phyloP scores from a whole-genome alignment of 2,888 invertebrate species.

The Drosophila suboccidentalis region DNA sequence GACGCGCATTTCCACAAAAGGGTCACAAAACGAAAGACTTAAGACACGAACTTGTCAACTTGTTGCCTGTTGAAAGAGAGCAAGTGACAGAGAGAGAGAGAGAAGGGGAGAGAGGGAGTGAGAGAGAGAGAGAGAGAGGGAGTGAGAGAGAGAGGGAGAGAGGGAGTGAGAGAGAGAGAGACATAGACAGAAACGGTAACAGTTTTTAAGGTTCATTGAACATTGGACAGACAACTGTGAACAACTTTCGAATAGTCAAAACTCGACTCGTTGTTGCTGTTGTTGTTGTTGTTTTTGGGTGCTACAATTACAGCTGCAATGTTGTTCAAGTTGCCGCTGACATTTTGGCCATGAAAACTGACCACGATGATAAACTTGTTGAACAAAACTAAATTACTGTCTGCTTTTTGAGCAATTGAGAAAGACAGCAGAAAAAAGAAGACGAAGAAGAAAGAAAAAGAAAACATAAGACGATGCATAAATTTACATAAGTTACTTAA shows the following conservation, averaged over 20 bases:
- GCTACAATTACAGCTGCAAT: conserved; percentile 61
- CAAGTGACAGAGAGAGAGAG: conserved; percentile 5
- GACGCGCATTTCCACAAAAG: conserved; percentile 40
- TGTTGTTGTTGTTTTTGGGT: conserved; percentile 31
- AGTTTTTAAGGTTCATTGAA: conserved; percentile 73
- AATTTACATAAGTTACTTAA: conserved; percentile 46
- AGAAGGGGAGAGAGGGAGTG: conserved; percentile 16
- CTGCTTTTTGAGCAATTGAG: conserved; percentile 6
- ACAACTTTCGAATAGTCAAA: conserved; percentile 67
- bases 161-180: conserved; percentile 13
- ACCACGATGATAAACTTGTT: conserved; percentile 45
- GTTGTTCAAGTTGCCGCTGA: conserved; percentile 33
- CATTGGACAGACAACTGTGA: conserved; percentile 57
- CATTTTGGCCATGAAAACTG: conserved; percentile 64
- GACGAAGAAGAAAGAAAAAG: not conserved
- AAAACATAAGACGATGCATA: conserved; percentile 37
- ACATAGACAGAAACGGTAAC: conserved; percentile 52
- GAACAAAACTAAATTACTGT: conserved; percentile 28
- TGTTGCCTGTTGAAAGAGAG: conserved; percentile 8
- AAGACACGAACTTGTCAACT: conserved; percentile 58
- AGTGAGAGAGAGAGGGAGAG: not conserved
- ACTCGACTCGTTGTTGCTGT: conserved; percentile 21
- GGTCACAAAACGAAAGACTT: conserved; percentile 58
- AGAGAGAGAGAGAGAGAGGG: conserved; percentile 8
- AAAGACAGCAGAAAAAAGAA: conserved; percentile 3